phyloP scores from a whole-genome alignment of 2,113 vertebrate genomes.

The Menura novaehollandiae region DNA sequence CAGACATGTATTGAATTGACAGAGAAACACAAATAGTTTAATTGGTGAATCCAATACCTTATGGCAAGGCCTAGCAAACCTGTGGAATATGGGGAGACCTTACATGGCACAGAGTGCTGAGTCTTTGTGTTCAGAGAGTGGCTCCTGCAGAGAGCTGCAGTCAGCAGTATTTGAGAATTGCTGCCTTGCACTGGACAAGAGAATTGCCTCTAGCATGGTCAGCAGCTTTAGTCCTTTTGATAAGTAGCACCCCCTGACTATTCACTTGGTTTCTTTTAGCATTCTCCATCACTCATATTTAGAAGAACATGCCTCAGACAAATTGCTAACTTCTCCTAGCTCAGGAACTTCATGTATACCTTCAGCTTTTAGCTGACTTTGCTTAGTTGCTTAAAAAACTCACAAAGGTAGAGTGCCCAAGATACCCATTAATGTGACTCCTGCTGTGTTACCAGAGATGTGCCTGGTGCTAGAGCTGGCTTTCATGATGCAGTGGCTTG shows the following conservation, averaged over 20 bases:
- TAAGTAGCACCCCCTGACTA: conserved; percentile 10
- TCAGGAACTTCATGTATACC: not conserved
- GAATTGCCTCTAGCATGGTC: not conserved
- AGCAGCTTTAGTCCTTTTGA: conserved; percentile 18
- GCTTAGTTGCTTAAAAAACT: not conserved
- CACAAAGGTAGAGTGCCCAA: not conserved
- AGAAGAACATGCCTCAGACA: not conserved
- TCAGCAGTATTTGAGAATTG: conserved; percentile 16
- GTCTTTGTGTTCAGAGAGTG: not conserved
- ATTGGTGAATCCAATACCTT: not conserved
- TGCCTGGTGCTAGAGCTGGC: not conserved
- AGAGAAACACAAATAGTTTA: not conserved
- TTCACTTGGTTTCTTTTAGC: not conserved
- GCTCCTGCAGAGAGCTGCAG: not conserved
- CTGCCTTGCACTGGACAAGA: conserved; percentile 13
- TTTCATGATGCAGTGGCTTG: not conserved
- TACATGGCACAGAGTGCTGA: not conserved
- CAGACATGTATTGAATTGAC: not conserved
- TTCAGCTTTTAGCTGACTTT: conserved; percentile 10
- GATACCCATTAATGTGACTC: not conserved
- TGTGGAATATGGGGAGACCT: not conserved
- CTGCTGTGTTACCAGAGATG: not conserved
- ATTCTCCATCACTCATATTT: not conserved
- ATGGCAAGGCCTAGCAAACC: not conserved
- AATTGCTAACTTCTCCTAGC: not conserved